These are phyloP conservation scores for Limnodromus scolopaceus DNA, from an alignment of 2,797 vertebrate genomes.

Conservation along the genomic window DNA sequence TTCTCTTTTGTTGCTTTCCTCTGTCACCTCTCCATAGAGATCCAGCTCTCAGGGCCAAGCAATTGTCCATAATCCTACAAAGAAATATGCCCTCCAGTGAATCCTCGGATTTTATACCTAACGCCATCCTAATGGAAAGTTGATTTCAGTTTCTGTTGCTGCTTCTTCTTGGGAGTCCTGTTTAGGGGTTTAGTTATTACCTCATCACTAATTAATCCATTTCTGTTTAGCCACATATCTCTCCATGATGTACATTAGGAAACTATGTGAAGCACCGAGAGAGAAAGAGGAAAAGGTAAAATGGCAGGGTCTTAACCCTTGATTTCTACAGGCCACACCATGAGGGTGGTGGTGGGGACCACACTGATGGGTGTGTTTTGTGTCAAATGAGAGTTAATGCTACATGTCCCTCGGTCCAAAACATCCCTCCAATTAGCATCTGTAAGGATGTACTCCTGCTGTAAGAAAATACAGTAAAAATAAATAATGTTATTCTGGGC, in stretches of 20 bases:
- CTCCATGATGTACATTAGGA: constrained; percentile 67
- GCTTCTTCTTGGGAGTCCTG: constrained; percentile 20
- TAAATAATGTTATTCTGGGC: neutral
- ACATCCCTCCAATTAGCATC: neutral
- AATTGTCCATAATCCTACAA: neutral
- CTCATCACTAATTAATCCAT: constrained; percentile 60
- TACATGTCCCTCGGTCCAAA: neutral
- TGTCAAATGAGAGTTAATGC: neutral
- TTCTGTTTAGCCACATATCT: constrained; percentile 71
- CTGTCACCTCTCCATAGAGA: neutral
- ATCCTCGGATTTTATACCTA: neutral
- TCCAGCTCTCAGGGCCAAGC: neutral
- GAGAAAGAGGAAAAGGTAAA: constrained; percentile 69
- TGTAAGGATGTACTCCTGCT: neutral
- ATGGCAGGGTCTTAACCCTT: constrained; percentile 14
- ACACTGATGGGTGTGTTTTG: neutral
- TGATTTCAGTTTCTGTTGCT: neutral
- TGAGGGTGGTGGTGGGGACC: constrained; percentile 64
- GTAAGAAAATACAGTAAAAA: neutral
- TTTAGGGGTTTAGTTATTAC: constrained; percentile 21
- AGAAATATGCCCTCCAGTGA: neutral
- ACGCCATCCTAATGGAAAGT: neutral
- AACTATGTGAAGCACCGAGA: constrained; percentile 61
- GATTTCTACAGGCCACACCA: constrained; percentile 23
- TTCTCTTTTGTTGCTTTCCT: neutral